Evolutionary conservation across 2,113 vertebrate genomes (phyloP), one percentile per base, ranked within the genome.

Genomic region (Formicarius rufipectus): DNA sequence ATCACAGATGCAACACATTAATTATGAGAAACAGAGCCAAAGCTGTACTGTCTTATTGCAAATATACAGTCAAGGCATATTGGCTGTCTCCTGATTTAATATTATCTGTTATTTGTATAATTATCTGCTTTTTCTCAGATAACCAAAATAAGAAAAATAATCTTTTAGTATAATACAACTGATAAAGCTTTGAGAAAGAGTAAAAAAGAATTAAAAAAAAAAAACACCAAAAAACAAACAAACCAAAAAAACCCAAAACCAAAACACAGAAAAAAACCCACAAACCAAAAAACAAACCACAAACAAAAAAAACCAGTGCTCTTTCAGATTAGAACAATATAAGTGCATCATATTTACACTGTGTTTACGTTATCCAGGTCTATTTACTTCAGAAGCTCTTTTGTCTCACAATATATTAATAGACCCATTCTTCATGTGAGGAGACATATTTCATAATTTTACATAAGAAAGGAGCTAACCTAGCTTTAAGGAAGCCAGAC

Each of bases 311-410:
- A 2, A 45, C 8, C 10, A 58, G 6, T 7, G 1, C 2, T 14
- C 8, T 62, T 60, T 49, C 49, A 62, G 20, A 30, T 60, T 35
- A 25, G 3, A 0, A 0, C 25, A 8, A 11, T 22, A 4, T 45
- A 77, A 53, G 12, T 63, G 50, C 16, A 35, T 44, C 4, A 2
- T 71, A 74, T 78, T 83, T 68, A 37, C 27, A 35, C 14, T 33
- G 11, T 14, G 25, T 63, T 72, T 37, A 40, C 0, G 0, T 14
- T 40, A 9, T 42, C 7, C 33, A 44, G 5, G 13, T 63, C 50
- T 80, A 15, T 23, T 63, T 82, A n/a, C 10, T 85, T 71, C 28
- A 60, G 50, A 79, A 59, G 1, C 3, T 80, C 77, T 30, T 81
- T 72, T 71, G 12, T n/a, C 13, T 67, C 8, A 17, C 12, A 37